These are phyloP conservation scores for Isurus oxyrinchus DNA, from an alignment of 2,113 vertebrate genomes.

Conservation along the genomic window DNA sequence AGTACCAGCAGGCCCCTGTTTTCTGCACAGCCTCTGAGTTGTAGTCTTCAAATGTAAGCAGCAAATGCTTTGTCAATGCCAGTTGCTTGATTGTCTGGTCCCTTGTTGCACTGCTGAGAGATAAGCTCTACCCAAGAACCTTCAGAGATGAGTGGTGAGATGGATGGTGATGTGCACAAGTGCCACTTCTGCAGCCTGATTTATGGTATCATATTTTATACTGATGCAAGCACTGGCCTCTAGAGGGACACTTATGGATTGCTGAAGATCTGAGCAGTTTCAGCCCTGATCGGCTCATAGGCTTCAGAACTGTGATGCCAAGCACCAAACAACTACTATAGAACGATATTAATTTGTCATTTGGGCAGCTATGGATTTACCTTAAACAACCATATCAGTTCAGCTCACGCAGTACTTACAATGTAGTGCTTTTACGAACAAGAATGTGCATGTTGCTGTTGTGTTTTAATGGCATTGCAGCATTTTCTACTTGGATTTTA, in stretches of 20 bases:
- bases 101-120: slow-evolving; percentile 47
- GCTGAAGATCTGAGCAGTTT: slow-evolving; percentile 63
- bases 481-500: not conserved
- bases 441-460: slow-evolving; percentile 1
- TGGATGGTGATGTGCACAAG: slow-evolving; percentile 62
- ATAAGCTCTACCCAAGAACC: slow-evolving; percentile 55
- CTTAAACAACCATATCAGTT: slow-evolving; percentile 50
- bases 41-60: slow-evolving; percentile 61
- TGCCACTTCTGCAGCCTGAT: slow-evolving; percentile 76
- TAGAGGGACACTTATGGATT: slow-evolving; percentile 65
- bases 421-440: not conserved
- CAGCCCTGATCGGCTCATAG: slow-evolving; percentile 64
- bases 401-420: slow-evolving; percentile 39
- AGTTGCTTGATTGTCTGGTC: slow-evolving; percentile 54
- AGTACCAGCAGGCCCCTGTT: slow-evolving; percentile 63
- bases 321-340: slow-evolving; percentile 67
- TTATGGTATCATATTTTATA: slow-evolving; percentile 78
- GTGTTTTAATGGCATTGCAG: not conserved
- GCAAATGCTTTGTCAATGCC: slow-evolving; percentile 61
- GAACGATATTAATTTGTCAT: slow-evolving; percentile 79
- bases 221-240: slow-evolving; percentile 63
- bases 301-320: slow-evolving; percentile 69
- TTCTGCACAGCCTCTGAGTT: slow-evolving; percentile 53
- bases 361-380: slow-evolving; percentile 66
- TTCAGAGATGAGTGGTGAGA: slow-evolving; percentile 60